These are phyloP conservation scores for Phainopepla nitens DNA, from an alignment of 2,113 vertebrate genomes.

Conservation along the genomic window DNA sequence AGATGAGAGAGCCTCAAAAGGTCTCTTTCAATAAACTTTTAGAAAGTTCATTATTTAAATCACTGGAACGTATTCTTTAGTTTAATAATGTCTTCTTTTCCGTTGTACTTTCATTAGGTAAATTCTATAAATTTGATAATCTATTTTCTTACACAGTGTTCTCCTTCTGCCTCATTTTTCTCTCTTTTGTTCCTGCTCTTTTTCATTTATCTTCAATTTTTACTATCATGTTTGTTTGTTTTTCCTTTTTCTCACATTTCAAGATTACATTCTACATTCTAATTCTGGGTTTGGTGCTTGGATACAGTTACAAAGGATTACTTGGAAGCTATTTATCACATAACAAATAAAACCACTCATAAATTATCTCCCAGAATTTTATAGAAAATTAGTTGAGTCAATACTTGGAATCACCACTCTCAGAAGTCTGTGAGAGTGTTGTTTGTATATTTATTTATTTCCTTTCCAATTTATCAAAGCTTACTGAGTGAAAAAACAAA, in stretches of 20 bases:
- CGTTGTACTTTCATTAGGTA: not conserved
- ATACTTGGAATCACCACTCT: not conserved
- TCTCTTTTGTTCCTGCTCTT: accelerated
- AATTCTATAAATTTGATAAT: not conserved
- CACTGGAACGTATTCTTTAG: not conserved
- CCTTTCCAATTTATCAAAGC: not conserved
- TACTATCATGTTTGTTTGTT: not conserved
- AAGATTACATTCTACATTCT: not conserved
- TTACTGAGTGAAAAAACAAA: not conserved
- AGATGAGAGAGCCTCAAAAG: not conserved
- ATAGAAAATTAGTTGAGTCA: not conserved
- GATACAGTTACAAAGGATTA: not conserved
- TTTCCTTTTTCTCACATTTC: not conserved
- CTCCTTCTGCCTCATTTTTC: not conserved
- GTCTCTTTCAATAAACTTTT: not conserved
- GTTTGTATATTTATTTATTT: not conserved
- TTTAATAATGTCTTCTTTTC: not conserved
- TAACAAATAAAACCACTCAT: not conserved
- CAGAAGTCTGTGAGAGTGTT: not conserved
- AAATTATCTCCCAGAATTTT: not conserved
- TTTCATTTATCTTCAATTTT: not conserved
- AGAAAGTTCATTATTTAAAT: not conserved
- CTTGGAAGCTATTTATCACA: not conserved
- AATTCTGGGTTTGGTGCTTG: not conserved
- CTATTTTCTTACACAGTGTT: not conserved